Evolutionary conservation across 2,888 invertebrate genomes (phyloP).

Genomic region (Stegana nigrithorax): DNA sequence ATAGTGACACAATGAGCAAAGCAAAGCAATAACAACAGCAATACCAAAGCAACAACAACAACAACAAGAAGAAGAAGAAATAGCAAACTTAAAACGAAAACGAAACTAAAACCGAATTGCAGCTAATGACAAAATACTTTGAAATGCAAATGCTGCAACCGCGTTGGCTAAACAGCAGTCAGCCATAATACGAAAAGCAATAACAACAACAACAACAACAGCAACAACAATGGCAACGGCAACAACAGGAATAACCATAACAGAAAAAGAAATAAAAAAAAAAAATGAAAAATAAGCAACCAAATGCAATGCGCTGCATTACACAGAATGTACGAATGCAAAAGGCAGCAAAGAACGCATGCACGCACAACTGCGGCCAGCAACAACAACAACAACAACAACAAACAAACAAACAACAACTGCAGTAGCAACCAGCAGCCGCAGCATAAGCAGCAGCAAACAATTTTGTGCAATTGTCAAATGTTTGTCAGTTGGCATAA

Average conservation of each 20-base stretch:
- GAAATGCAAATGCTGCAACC: slow-evolving; percentile 44
- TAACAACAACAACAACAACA: slow-evolving; percentile 31
- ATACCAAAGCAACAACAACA: background rate
- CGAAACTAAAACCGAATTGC: slow-evolving; percentile 26
- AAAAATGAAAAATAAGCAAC: too few species aligned
- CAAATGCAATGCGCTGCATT: too few species aligned
- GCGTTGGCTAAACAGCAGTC: slow-evolving; percentile 19
- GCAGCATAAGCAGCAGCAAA: slow-evolving; percentile 30
- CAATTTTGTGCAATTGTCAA: slow-evolving; percentile 40
- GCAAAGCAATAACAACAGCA: slow-evolving; percentile 9
- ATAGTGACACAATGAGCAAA: slow-evolving; percentile 7
- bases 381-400: slow-evolving; percentile 30
- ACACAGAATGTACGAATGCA: too few species aligned
- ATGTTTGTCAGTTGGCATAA: slow-evolving; percentile 42
- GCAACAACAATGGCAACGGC: slow-evolving; percentile 25
- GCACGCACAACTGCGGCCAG: too few species aligned
- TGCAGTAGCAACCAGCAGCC: slow-evolving; percentile 22
- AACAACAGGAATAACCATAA: slow-evolving; percentile 30
- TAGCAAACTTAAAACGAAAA: background rate
- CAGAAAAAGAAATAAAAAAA: too few species aligned
- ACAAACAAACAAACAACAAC: slow-evolving; percentile 27
- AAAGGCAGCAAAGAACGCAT: slow-evolving; percentile 26
- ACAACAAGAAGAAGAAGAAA: background rate
- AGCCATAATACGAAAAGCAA: background rate
- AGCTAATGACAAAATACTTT: slow-evolving; percentile 49